These are phyloP conservation scores for Alectoris magna DNA, from an alignment of 2,797 vertebrate genomes.

Conservation along the genomic window DNA sequence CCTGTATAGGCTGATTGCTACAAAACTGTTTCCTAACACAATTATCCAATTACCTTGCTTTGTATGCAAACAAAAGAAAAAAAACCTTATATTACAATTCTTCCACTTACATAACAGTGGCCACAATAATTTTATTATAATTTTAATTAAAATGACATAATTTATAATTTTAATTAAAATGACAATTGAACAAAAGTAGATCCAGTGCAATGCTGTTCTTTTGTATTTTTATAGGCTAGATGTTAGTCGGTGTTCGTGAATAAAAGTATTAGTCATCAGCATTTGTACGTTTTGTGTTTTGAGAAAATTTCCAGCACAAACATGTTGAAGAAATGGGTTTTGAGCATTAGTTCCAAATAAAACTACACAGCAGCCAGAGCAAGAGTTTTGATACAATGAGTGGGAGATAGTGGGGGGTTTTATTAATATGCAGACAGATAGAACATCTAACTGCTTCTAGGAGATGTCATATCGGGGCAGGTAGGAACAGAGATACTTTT, in stretches of 20 bases:
- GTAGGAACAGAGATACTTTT: background rate
- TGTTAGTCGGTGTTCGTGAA: background rate
- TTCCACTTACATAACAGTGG: background rate
- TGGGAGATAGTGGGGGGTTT: constrained; percentile 28
- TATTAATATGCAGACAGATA: background rate
- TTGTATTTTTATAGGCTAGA: background rate
- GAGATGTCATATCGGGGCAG: background rate
- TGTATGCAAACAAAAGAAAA: background rate
- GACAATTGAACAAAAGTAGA: background rate
- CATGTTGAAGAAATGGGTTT: background rate
- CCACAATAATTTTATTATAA: too few relatives aligned
- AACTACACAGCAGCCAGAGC: constrained; percentile 5
- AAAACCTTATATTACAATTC: background rate
- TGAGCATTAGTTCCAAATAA: constrained; percentile 5
- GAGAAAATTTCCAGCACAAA: constrained; percentile 24
- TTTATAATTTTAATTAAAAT: too few relatives aligned
- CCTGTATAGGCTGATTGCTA: background rate
- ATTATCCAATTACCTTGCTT: background rate
- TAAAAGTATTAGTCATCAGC: constrained; percentile 6
- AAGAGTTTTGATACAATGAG: background rate
- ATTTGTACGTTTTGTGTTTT: background rate
- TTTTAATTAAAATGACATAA: too few relatives aligned
- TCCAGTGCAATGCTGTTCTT: background rate
- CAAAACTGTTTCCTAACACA: background rate
- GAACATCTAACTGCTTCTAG: background rate